Evolutionary conservation across 1,140 invertebrate genomes (phyloP).

Genomic region (Oedothorax gibbosus): DNA sequence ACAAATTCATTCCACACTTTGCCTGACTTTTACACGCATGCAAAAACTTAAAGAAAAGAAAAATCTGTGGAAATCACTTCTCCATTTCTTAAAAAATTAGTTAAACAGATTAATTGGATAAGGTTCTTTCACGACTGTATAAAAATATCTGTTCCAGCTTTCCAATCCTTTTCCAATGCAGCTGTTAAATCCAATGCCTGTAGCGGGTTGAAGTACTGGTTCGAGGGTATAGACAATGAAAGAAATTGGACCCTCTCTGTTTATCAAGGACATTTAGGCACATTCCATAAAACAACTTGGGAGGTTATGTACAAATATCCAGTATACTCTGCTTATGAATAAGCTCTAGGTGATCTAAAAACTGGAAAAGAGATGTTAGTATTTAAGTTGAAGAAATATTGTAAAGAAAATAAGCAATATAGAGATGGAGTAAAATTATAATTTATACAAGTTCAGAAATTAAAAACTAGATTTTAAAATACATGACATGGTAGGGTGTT

Average conservation of each 20-base stretch:
- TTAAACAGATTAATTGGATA: background rate
- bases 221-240: background rate
- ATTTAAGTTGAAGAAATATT: background rate
- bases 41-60: too few species aligned
- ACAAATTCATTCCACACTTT: too few species aligned
- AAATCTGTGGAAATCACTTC: too few species aligned
- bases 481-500: too few species aligned
- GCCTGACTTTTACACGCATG: too few species aligned
- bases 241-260: conserved; percentile 31
- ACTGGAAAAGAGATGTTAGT: conserved; percentile 3
- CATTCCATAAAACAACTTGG: conserved; percentile 43
- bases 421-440: too few species aligned
- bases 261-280: conserved; percentile 35
- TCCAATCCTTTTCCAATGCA: background rate
- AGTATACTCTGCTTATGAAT: conserved; percentile 55
- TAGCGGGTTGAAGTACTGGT: background rate
- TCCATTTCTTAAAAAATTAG: background rate
- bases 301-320: conserved; percentile 47
- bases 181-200: background rate
- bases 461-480: too few species aligned
- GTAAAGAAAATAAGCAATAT: background rate
- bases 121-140: conserved; percentile 31
- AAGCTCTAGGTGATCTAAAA: conserved; percentile 55
- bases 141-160: conserved; percentile 33
- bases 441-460: too few species aligned